Conservation (phyloP, 1,140 invertebrate species). For the Calliphora vicina region DNA sequence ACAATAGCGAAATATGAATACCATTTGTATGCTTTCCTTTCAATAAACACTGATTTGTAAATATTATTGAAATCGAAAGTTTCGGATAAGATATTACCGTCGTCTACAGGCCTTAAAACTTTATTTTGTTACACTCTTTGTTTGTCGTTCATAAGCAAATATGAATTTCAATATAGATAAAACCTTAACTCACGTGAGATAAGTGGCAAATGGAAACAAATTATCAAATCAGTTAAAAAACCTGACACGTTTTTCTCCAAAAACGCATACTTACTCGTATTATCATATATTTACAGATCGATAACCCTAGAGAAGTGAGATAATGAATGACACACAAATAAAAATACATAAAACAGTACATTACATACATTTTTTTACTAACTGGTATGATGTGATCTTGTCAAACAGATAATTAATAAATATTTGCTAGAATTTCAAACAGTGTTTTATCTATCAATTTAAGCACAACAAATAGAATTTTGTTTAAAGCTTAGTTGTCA, state of each 20-base stretch:
- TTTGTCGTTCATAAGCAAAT: slow-evolving; percentile 25
- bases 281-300: slow-evolving; percentile 25
- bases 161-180: slow-evolving; percentile 16
- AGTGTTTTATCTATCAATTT: neutral
- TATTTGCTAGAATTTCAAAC: neutral
- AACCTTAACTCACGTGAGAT: slow-evolving; percentile 33
- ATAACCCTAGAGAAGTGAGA: slow-evolving; percentile 26
- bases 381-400: neutral
- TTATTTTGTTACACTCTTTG: neutral
- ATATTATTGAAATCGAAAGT: slow-evolving; percentile 24
- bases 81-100: slow-evolving; percentile 11
- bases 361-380: neutral
- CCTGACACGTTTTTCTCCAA: slow-evolving; percentile 12
- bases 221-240: slow-evolving; percentile 25
- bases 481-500: neutral
- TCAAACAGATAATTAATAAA: neutral
- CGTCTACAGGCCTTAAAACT: neutral
- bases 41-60: neutral
- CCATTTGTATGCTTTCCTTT: neutral
- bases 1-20: too few relatives aligned
- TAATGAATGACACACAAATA: neutral
- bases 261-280: neutral
- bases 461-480: neutral
- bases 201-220: slow-evolving; percentile 17
- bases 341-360: neutral